Evolutionary conservation across 2,888 invertebrate genomes (phyloP), one percentile per base, ranked within the genome.

Genomic region (Gryllus longicercus): DNA sequence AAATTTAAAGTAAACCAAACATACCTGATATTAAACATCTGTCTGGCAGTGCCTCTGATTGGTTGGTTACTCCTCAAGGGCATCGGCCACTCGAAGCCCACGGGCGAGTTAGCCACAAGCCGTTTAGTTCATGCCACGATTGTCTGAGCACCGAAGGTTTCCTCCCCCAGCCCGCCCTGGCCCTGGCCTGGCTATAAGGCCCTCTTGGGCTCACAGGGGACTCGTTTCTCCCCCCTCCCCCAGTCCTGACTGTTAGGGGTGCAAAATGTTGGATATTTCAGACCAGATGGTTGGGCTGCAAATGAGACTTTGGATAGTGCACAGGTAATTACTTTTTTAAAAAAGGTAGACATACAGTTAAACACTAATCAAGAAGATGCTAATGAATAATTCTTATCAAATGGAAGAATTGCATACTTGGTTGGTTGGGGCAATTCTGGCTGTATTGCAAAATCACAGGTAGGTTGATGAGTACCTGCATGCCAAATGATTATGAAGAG

Each of bases 41-140:
- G 79, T 81, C 78, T 81, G 82, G 82, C 82, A 81, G 82, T 82
- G 82, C 82, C 82, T 82, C 82, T 82, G 81, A 82, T 82, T 79
- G 82, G 81, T 82, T 81, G 81, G 81, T 81, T 79, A 76, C 81
- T 82, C 82, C 82, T 82, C 79, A 79, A 80, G 79, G 82, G 82
- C 81, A 79, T 78, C 81, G 80, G 75, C 76, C 50, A 79, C 50
- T 81, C 76, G 81, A 81, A 81, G 81, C 81, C 81, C 81, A 78
- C 80, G 81, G 79, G 80, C 63, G 80, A 81, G 80, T 78, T 78
- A 78, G 80, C 79, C 80, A 79, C 79, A 80, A 80, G 78, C 81
- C 76, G 78, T 78, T 81, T 79, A 79, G 74, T 49, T 79, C 79
- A 80, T 80, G 81, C 81, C 80, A 81, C 81, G 81, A 81, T 80